These are phyloP conservation scores for Carpatolechia fugitivella DNA, from an alignment of 2,888 invertebrate genomes.

Conservation along the genomic window DNA sequence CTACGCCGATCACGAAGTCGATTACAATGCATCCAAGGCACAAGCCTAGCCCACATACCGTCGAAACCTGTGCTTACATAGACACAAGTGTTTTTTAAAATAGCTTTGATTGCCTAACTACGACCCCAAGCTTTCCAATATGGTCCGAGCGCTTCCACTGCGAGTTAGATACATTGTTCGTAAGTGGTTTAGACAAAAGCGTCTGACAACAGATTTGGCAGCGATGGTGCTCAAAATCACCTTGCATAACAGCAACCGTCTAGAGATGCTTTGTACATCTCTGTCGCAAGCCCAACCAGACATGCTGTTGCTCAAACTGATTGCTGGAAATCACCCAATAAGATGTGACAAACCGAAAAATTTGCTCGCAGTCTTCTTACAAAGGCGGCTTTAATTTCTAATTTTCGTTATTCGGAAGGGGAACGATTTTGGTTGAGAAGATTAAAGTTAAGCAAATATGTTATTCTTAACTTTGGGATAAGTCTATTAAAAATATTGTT, in stretches of 20 bases:
- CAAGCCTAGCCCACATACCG: conserved; percentile 7
- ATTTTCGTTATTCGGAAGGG: neutral
- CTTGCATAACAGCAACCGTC: conserved; percentile 44
- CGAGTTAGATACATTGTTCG: conserved; percentile 6
- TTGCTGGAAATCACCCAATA: conserved; percentile 54
- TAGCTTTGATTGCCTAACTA: neutral
- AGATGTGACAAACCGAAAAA: conserved; percentile 47
- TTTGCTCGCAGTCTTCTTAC: conserved; percentile 32
- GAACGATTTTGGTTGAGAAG: neutral
- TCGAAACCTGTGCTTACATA: neutral
- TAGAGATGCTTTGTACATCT: conserved; percentile 40
- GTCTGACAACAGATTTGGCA: conserved; percentile 4
- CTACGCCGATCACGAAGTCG: conserved; percentile 12
- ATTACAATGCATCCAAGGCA: conserved; percentile 16
- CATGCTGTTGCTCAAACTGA: conserved; percentile 59
- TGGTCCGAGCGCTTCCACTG: conserved; percentile 12
- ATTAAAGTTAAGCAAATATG: too few species aligned
- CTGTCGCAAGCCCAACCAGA: conserved; percentile 53
- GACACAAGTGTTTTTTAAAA: neutral
- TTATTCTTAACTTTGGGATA: too few species aligned
- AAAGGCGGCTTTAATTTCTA: conserved; percentile 20
- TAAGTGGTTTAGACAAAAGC: conserved; percentile 6
- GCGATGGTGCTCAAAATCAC: conserved; percentile 29
- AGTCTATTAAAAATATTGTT: too few species aligned
- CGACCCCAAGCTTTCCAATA: conserved; percentile 5